These are phyloP conservation scores for Neolamprologus sp. DNA, from an alignment of 2,113 vertebrate genomes.

Conservation along the genomic window DNA sequence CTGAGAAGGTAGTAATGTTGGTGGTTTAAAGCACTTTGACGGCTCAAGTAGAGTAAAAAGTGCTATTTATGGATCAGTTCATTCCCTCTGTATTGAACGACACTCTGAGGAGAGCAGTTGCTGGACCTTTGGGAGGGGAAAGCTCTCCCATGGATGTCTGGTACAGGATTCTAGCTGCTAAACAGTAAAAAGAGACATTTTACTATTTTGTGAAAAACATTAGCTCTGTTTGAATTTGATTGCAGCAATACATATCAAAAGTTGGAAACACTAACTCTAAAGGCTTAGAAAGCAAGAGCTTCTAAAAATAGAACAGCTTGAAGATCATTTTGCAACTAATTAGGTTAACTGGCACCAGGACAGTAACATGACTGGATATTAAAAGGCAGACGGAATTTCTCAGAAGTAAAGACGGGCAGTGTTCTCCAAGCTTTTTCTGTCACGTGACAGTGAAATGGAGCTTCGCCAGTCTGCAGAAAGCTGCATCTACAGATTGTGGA, in stretches of 20 bases:
- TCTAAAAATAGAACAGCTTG: neutral
- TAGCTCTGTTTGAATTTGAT: neutral
- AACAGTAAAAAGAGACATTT: neutral
- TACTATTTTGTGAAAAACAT: neutral
- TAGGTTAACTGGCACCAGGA: neutral
- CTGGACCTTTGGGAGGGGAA: neutral
- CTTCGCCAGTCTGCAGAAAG: neutral
- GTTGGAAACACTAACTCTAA: neutral
- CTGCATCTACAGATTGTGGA: neutral
- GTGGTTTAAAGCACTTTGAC: neutral
- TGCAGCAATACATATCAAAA: neutral
- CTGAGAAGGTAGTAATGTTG: rapidly evolving
- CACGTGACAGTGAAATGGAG: neutral
- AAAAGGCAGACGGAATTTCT: neutral
- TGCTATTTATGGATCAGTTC: neutral
- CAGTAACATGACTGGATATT: neutral
- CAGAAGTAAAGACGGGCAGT: neutral
- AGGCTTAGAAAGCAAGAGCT: neutral
- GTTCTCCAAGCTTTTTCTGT: neutral
- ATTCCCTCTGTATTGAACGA: neutral
- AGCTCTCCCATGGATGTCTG: neutral
- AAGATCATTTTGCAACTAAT: neutral
- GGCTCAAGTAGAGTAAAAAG: neutral
- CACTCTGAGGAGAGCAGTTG: neutral
- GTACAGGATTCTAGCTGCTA: neutral